Percentiles rank a stretch among this genome's conserved stretches.
Conservation (phyloP, 2,113 vertebrate genomes). For the Malurus melanocephalus region DNA sequence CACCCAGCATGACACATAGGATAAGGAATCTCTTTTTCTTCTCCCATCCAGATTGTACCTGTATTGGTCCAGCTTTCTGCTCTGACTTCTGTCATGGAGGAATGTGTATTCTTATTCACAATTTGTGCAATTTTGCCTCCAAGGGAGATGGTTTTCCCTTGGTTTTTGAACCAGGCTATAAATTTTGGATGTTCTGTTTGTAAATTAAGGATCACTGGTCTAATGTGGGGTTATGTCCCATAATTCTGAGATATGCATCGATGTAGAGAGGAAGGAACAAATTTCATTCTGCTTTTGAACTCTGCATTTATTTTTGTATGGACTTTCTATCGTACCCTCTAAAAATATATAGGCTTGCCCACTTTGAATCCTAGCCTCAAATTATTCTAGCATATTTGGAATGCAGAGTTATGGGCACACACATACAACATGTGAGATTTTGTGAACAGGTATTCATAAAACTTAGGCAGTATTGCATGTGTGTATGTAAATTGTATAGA, state of each 20-base stretch:
- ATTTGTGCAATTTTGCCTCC: not conserved
- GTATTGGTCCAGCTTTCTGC: not conserved
- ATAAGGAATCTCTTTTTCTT: not conserved
- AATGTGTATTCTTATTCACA: not conserved
- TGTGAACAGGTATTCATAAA: not conserved
- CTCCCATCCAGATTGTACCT: not conserved
- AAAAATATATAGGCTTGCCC: not conserved
- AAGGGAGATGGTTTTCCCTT: not conserved
- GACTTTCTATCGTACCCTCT: not conserved
- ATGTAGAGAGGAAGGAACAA: not conserved
- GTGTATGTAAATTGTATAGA: not conserved
- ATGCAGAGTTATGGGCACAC: not conserved
- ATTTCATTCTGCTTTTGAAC: not conserved
- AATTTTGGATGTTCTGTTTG: not conserved
- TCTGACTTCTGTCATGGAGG: not conserved
- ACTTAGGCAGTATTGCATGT: not conserved
- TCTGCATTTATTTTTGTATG: not conserved
- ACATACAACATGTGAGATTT: not conserved
- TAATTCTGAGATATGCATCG: not conserved
- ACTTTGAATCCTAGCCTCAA: not conserved
- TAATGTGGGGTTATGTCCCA: not conserved
- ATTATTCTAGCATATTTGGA: not conserved
- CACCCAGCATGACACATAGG: not conserved
- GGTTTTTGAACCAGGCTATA: not conserved
- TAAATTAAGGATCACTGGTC: not conserved